Evolutionary conservation across 2,888 invertebrate species (phyloP), one percentile per base, ranked within the genome.

Genomic region (Tryphoninae sp.): DNA sequence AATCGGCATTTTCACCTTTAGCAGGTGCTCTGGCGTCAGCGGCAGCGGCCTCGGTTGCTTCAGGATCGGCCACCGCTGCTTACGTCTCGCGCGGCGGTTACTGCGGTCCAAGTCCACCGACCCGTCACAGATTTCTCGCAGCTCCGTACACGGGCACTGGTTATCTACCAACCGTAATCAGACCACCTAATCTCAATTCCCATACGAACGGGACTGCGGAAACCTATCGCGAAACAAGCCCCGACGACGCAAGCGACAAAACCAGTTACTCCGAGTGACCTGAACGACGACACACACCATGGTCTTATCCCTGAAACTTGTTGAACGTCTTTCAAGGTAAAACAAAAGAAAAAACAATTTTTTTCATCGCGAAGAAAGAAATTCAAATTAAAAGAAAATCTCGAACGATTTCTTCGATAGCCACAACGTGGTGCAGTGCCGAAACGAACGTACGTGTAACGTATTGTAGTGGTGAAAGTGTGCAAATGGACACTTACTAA

Each of bases 111-210:
- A 94, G 93, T 80, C 95, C 95, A 88, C 91, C 92, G 53, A 93
- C 94, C 73, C 93, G 96, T n/a, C 94, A 97, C 88, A 93, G 97
- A 80, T 97, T 97, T 90, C 92, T 97, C 0, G 95, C 96, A 0
- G 96, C 97, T 0, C 97, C 97, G 0, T 97, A 97, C 90, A 94
- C 96, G 16, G 96, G 97, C 3, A 96, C 97, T 0, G 96, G 96
- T 0, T 97, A 96, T 89, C 92, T 97, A 71, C 96, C 97, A 0
- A 96, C 96, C 0, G 96, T 97, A 23, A 96, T 97, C 89, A 93
- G 94, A 86, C 90, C 91, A 53, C 91, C 91, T 23, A 91, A 89
- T 86, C 91, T 91, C 80, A 88, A 85, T 13, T 78, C 86, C 26
- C 91, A 90, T 80, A 85, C 89, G 9, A 91, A 90, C 67, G 90